Evolutionary conservation across 2,888 invertebrate genomes (phyloP), one percentile per base, ranked within the genome.

Genomic region (Dorcus parallelipipedus): DNA sequence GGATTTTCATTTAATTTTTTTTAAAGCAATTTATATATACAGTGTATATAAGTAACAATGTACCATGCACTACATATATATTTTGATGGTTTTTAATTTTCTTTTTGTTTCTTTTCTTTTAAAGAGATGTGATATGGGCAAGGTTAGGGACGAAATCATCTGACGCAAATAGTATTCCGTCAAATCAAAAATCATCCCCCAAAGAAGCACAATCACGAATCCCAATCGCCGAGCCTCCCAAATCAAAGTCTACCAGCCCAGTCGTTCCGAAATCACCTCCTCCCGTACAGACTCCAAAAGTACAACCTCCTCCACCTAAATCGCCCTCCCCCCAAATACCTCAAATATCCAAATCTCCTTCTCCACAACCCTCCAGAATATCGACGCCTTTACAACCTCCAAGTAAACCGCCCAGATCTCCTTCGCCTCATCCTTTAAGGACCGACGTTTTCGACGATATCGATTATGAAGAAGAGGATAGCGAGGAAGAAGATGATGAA

Each of bases 321-420:
- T 52, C 43, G 8, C 42, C 52, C 3, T 41, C 43, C 6, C 52
- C 52, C 2, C 43, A 23, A 14, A 51, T 17, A n/a, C 10, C 43
- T 10, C 52, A 41, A 41, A 41, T 41, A 10, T 41, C 41, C 14
- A 41, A 41, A 41, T 45, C 54, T 47, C 56, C 56, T 42, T 54
- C 54, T 20, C 51, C 52, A 3, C 56, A 50, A 48, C 56, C 60
- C 38, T 58, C 60, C 38, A 53, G 42, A 58, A 60, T 56, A 23
- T 54, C 58, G 23, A 53, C 59, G 9, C 61, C 56, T 8, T 48
- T 69, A 8, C 70, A 67, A 52, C 68, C 71, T 2, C 71, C 73
- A 50, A 63, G 63, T 7, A 73, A 73, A 66, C 73, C 74, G 26
- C 74, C 74, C 54, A 69, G 74, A 56, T 71, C 76, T n/a, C 72